Evolutionary conservation across 2,113 vertebrate genomes (phyloP), one percentile per base, ranked within the genome.

Genomic region (Pollachius pollachius): DNA sequence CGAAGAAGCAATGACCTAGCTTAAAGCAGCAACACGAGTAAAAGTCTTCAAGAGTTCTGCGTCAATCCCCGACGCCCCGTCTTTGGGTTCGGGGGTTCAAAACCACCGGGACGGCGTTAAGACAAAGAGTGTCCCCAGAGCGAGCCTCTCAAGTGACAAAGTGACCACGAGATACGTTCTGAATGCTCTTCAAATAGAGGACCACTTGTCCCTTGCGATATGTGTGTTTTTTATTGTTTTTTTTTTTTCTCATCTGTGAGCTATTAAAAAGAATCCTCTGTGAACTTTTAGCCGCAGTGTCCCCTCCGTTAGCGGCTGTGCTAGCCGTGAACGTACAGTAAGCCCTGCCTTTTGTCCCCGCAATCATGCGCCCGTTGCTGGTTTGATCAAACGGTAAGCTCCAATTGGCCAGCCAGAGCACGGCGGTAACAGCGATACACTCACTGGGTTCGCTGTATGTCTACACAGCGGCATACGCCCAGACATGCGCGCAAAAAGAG

Each of bases 371-470:
- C 12, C 41, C 63, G 75, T 60, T 72, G 67, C 69, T 82, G 75
- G 41, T 78, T 75, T 69, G 74, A 78, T 73, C 81, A 54, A 68
- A 82, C 70, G 68, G 54, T 78, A 78, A 65, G 70, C 69, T 78
- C 64, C 81, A 84, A 85, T 84, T 78, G 84, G 64, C 74, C 74
- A 76, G 61, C 66, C 3, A 54, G 52, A 54, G 52, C 3, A 16
- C 12, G 8, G 52, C 52, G 52, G 52, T 54, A 30, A 30, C 30
- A 4, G 5, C 30, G 7, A 57, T 57, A 12, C 74, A 54, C 69
- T 56, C 65, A 70, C 78, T 75, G n/a, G 13, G 71, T 78, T 48
- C 7, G 67, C 77, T 70, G 16, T 68, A 72, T 73, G 72, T 82
- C 82, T 76, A 65, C 79, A 73, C 25, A n/a, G 41, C 66, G 65